phyloP scores from a whole-genome alignment of 92 coral and sea anemone species.

The Meandrina meandrites region DNA sequence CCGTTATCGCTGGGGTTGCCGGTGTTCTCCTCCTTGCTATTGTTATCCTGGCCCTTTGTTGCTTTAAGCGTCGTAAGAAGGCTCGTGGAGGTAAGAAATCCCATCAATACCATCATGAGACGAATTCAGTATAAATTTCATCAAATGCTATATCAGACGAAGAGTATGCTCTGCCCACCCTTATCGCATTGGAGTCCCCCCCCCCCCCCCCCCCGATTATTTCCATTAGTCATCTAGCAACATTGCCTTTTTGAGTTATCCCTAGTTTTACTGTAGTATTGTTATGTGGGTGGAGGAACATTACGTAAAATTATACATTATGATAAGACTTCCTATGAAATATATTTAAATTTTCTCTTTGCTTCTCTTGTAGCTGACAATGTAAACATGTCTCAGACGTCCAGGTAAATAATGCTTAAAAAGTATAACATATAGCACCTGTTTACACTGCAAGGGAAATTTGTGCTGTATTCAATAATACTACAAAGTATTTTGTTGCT shows the following conservation, averaged over 20 bases:
- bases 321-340: too few species aligned
- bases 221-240: too few species aligned
- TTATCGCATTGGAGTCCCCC: too few species aligned
- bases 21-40: conserved; percentile 84
- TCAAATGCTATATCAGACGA: too few species aligned
- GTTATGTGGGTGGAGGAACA: too few species aligned
- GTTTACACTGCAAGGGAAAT: background rate
- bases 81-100: conserved; percentile 76
- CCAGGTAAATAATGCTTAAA: conserved; percentile 36
- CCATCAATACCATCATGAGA: too few species aligned
- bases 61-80: conserved; percentile 89
- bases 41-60: conserved; percentile 80
- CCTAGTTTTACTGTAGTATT: too few species aligned
- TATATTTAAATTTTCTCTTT: background rate
- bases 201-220: too few species aligned
- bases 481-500: background rate
- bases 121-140: too few species aligned
- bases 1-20: conserved; percentile 86
- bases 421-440: background rate
- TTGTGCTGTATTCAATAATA: background rate
- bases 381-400: conserved; percentile 68
- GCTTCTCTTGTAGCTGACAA: conserved; percentile 67
- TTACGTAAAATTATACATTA: too few species aligned
- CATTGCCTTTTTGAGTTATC: too few species aligned
- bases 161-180: too few species aligned